A percentile compares a stretch with the other conserved stretches of the same genome.
These are phyloP conservation scores for Platycnemis pennipes DNA, from an alignment of 2,888 invertebrate genomes.

Conservation along the genomic window DNA sequence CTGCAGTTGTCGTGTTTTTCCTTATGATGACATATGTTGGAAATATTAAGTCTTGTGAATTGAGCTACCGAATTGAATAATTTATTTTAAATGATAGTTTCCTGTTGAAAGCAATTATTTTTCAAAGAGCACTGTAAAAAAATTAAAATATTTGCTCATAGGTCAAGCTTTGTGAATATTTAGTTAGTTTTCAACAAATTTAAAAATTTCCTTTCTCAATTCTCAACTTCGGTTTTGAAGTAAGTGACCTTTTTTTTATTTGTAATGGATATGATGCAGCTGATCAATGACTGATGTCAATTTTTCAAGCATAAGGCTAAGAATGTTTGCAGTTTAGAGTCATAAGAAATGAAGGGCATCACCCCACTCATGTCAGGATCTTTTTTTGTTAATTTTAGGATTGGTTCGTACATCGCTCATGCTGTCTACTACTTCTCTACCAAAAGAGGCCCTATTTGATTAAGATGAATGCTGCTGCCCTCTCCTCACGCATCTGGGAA, in stretches of 20 bases:
- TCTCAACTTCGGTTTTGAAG: too few relatives aligned
- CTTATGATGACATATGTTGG: too few relatives aligned
- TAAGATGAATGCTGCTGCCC: slow-evolving; percentile 68
- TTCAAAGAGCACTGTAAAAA: background rate
- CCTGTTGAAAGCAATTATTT: background rate
- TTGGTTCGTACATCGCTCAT: slow-evolving; percentile 64
- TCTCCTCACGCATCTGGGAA: slow-evolving; percentile 62
- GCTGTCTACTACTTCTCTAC: slow-evolving; percentile 61
- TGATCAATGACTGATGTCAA: too few relatives aligned
- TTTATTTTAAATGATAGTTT: too few relatives aligned
- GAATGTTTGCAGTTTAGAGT: background rate
- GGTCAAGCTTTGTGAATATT: background rate
- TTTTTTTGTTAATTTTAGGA: slow-evolving; percentile 67
- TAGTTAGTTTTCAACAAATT: background rate
- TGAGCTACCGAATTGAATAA: too few relatives aligned
- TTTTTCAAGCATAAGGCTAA: too few relatives aligned
- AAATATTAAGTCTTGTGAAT: too few relatives aligned
- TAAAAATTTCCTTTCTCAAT: background rate
- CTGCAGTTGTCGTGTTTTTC: too few relatives aligned
- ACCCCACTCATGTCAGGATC: slow-evolving; percentile 56
- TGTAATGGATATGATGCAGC: too few relatives aligned
- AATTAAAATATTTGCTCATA: background rate
- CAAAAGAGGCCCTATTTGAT: slow-evolving; percentile 59
- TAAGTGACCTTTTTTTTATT: too few relatives aligned
- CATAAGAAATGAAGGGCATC: background rate